Evolutionary conservation across 1,140 invertebrate species (phyloP).

Genomic region (Schmidtea mediterranea): DNA sequence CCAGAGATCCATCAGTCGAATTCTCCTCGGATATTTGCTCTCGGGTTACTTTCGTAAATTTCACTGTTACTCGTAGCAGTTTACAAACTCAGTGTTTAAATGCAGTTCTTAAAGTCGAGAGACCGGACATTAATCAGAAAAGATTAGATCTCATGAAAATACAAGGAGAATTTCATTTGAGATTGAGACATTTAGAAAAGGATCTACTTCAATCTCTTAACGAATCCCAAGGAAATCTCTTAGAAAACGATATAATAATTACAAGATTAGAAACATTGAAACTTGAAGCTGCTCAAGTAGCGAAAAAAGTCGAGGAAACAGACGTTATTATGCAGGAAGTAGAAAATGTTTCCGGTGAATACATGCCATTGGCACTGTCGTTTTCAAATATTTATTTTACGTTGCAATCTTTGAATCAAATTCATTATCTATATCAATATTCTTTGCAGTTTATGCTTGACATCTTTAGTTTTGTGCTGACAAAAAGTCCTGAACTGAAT

Average conservation of each 20-base stretch:
- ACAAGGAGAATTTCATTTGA: constrained; percentile 87
- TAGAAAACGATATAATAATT: constrained; percentile 94
- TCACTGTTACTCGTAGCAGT: constrained; percentile 85
- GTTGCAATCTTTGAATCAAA: constrained; percentile 53
- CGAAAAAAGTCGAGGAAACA: constrained; percentile 65
- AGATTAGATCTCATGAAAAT: constrained; percentile 81
- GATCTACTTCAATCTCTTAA: constrained; percentile 80
- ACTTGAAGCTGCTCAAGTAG: constrained; percentile 84
- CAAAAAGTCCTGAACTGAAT: constrained; percentile 46
- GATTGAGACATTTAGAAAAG: constrained; percentile 82
- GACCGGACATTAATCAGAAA: constrained; percentile 94
- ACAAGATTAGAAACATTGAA: constrained; percentile 89
- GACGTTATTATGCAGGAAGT: constrained; percentile 86
- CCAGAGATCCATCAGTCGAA: constrained; percentile 84
- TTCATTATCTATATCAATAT: constrained; percentile 96
- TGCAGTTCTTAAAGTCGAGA: constrained; percentile 78
- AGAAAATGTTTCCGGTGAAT: constrained; percentile 89
- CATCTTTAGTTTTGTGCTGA: constrained; percentile 75
- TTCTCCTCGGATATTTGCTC: constrained; percentile 97
- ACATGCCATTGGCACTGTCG: constrained; percentile 67
- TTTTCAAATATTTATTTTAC: constrained; percentile 98
- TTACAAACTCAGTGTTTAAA: constrained; percentile 92
- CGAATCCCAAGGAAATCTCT: constrained; percentile 87
- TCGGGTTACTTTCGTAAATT: constrained; percentile 93
- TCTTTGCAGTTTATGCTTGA: constrained; percentile 95